These are phyloP conservation scores for Drosophila mulleri DNA, from an alignment of 2,888 invertebrate species.

Conservation along the genomic window DNA sequence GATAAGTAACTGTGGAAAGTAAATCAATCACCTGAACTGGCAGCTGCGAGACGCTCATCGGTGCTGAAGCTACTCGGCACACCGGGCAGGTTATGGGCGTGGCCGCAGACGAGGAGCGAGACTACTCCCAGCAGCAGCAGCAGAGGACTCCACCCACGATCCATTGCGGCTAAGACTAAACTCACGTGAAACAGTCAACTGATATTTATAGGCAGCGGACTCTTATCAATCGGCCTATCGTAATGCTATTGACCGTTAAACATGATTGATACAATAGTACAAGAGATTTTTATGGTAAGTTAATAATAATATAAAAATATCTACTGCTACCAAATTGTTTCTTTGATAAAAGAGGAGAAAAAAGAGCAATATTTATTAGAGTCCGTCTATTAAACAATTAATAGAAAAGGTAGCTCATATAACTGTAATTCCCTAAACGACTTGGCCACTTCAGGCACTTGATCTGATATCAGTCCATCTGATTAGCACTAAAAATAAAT, in stretches of 20 bases:
- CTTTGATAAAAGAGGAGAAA: not conserved
- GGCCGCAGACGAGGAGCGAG: constrained; percentile 32
- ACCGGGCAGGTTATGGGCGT: constrained; percentile 53
- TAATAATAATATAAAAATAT: not conserved
- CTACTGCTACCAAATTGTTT: not conserved
- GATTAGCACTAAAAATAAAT: constrained; percentile 5
- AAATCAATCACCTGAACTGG: constrained; percentile 61
- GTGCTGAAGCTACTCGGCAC: constrained; percentile 53
- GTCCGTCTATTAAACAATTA: not conserved
- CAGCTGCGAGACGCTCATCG: constrained; percentile 59
- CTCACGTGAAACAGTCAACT: not conserved
- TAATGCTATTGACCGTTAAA: constrained; percentile 5
- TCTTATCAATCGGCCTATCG: constrained; percentile 32
- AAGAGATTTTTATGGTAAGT: constrained; percentile 29
- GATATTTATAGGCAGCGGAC: constrained; percentile 45
- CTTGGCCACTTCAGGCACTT: not conserved
- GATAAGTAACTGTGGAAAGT: not conserved
- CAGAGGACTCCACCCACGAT: constrained; percentile 36
- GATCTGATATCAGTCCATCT: constrained; percentile 2
- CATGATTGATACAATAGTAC: constrained; percentile 10
- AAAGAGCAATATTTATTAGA: not conserved
- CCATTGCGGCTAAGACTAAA: constrained; percentile 55
- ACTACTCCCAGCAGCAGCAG: constrained; percentile 34
- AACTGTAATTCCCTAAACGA: not conserved
- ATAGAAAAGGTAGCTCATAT: not conserved